A percentile compares a stretch with the other conserved stretches of the same genome.
phyloP scores from a whole-genome alignment of 2,888 invertebrate species.

The Spilosoma lubricipeda region DNA sequence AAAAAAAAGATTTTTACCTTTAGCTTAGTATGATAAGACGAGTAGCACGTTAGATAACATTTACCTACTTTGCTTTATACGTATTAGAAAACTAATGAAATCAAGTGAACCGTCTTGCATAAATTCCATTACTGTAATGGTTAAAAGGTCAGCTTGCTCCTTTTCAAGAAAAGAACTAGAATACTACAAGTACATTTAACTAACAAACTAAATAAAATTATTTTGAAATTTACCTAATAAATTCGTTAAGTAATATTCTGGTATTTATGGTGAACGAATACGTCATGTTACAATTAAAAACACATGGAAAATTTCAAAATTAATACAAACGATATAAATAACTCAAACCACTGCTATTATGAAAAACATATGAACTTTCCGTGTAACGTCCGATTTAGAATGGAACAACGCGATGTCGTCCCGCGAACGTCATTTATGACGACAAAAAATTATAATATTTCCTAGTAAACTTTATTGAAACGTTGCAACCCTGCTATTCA shows the following conservation, averaged over 20 bases:
- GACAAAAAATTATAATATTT: neutral
- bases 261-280: neutral
- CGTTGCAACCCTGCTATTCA: neutral
- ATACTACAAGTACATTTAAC: neutral
- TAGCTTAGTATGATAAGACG: neutral
- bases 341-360: neutral
- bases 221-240: too few species aligned
- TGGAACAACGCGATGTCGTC: neutral
- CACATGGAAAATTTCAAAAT: neutral
- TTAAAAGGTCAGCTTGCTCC: neutral
- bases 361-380: neutral
- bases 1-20: too few species aligned
- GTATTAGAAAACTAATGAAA: neutral
- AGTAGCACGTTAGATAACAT: neutral
- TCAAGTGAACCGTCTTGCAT: neutral
- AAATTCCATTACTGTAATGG: neutral
- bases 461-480: neutral
- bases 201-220: too few species aligned
- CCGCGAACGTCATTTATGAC: neutral
- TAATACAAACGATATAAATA: neutral
- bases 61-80: too few species aligned
- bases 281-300: neutral
- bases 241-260: too few species aligned
- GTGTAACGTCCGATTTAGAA: constrained; percentile 1
- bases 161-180: neutral